These are phyloP conservation scores for Choloepus hoffmanni DNA, from an alignment of 2,113 vertebrate species.

Conservation along the genomic window DNA sequence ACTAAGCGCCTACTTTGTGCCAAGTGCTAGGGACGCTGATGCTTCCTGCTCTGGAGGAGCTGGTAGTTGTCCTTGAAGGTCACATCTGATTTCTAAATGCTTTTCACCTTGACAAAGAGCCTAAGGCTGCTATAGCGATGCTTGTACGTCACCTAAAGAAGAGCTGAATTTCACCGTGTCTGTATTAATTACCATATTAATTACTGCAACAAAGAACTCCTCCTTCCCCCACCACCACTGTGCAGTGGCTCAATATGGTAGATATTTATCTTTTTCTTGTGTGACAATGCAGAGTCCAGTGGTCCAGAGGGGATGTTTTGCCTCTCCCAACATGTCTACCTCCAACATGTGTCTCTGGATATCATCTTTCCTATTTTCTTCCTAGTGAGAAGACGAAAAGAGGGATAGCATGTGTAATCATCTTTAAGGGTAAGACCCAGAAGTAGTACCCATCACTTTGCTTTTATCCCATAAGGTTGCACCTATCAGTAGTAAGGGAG, in stretches of 20 bases:
- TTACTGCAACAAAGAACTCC: neutral
- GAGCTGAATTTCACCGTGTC: neutral
- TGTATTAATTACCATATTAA: neutral
- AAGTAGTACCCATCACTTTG: neutral
- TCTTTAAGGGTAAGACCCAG: neutral
- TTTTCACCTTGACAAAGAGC: neutral
- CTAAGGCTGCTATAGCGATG: neutral
- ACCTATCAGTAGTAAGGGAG: neutral
- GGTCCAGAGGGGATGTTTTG: neutral
- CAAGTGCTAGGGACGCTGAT: neutral
- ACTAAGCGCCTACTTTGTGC: neutral
- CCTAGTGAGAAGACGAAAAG: neutral
- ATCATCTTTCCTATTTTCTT: slow-evolving; percentile 7
- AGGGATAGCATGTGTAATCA: neutral
- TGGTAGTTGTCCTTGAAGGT: neutral
- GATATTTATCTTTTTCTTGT: neutral
- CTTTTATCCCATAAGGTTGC: neutral
- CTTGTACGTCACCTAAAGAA: neutral
- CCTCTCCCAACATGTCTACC: too few species aligned
- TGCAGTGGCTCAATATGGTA: neutral
- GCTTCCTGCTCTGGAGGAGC: neutral
- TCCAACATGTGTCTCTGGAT: neutral
- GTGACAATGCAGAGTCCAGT: neutral
- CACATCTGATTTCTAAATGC: neutral
- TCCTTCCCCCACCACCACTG: neutral